A percentile compares a stretch with the other conserved stretches of the same genome.
phyloP scores from a whole-genome alignment of 2,888 invertebrate species.

The Lasioglossum malachurum region DNA sequence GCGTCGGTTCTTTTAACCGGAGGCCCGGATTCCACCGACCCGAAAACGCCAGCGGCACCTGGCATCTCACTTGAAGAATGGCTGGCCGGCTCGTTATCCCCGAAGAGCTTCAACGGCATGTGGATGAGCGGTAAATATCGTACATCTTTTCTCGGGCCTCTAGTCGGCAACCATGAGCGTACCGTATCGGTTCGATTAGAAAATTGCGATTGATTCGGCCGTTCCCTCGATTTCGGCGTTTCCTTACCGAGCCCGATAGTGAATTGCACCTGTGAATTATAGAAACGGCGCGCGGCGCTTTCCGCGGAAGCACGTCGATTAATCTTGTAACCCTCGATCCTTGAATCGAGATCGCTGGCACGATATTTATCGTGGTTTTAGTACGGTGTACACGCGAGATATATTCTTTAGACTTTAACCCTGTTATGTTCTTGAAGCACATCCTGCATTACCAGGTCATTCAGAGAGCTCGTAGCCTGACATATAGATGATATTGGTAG shows the following conservation, averaged over 20 bases:
- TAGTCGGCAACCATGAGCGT: background rate
- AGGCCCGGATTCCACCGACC: conserved; percentile 74
- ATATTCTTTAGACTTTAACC: background rate
- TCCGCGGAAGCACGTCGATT: background rate
- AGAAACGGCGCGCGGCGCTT: background rate
- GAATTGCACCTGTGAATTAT: background rate
- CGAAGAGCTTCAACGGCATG: conserved; percentile 91
- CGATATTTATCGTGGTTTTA: background rate
- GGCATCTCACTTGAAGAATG: conserved; percentile 90
- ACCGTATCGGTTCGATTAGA: background rate
- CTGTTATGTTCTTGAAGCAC: background rate
- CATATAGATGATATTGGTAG: too few species aligned
- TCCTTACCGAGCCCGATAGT: background rate
- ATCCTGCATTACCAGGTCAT: too few species aligned
- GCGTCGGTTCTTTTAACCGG: conserved; percentile 87
- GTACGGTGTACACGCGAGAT: background rate
- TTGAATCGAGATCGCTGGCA: background rate
- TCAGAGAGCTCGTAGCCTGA: too few species aligned
- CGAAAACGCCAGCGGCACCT: conserved; percentile 77
- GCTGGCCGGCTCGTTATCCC: conserved; percentile 88
- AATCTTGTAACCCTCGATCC: background rate
- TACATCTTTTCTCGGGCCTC: background rate
- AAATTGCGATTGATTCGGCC: background rate
- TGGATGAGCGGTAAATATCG: conserved; percentile 90
- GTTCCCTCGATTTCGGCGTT: background rate